phyloP scores from a whole-genome alignment of 2,797 vertebrate genomes.

The Oreochromis mossambicus region DNA sequence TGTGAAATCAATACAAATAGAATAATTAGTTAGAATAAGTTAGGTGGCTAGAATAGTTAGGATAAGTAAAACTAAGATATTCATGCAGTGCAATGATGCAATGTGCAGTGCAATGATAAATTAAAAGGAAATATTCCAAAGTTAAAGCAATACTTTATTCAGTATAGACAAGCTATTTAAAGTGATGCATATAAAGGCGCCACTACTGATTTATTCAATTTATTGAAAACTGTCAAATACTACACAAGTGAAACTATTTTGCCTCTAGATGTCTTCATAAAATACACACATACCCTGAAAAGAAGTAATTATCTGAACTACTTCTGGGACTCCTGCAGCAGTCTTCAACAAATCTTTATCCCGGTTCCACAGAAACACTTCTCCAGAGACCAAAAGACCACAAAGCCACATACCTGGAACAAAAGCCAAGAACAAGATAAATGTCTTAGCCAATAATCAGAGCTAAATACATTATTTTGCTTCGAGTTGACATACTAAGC shows the following conservation, averaged over 20 bases:
- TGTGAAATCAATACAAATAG: not conserved
- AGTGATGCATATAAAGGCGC: not conserved
- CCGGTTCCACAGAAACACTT: constrained; percentile 93
- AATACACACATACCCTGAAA: constrained; percentile 69
- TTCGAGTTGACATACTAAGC: not conserved
- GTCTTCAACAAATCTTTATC: constrained; percentile 86
- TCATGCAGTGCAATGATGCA: not conserved
- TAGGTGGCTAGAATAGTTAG: not conserved
- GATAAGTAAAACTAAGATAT: not conserved
- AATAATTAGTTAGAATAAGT: not conserved
- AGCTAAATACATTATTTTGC: not conserved
- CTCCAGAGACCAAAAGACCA: constrained; percentile 85
- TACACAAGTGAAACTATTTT: not conserved
- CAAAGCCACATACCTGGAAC: constrained; percentile 85
- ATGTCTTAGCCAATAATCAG: not conserved
- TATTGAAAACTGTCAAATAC: not conserved
- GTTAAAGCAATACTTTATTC: not conserved
- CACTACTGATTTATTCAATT: not conserved
- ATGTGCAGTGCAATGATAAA: not conserved
- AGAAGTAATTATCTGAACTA: constrained; percentile 69
- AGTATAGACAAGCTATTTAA: not conserved
- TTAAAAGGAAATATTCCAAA: not conserved
- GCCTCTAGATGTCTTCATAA: not conserved
- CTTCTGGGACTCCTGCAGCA: constrained; percentile 71
- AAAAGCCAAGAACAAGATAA: not conserved